phyloP scores from a whole-genome alignment of 2,113 vertebrate genomes.

The Erinaceus europaeus region DNA sequence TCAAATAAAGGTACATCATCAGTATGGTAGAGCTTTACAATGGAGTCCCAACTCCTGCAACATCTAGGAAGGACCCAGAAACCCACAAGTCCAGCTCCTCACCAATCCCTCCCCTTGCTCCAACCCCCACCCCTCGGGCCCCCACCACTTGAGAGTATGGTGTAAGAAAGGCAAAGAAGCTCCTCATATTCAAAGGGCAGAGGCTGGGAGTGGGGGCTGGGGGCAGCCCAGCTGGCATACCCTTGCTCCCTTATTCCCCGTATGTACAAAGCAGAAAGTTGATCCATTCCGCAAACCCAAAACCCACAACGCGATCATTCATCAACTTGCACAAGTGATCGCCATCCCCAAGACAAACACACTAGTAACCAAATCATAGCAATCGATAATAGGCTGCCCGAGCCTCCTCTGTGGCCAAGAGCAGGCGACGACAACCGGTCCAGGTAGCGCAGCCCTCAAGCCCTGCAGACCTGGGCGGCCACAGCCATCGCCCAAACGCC shows the following conservation, averaged over 20 bases:
- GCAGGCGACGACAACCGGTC: constrained; percentile 33
- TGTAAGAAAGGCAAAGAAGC: constrained; percentile 39
- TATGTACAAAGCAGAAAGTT: constrained; percentile 80
- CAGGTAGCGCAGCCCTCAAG: constrained; percentile 74
- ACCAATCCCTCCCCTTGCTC: not conserved
- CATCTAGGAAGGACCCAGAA: not conserved
- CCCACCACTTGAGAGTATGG: not conserved
- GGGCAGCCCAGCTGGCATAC: not conserved
- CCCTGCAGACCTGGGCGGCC: constrained; percentile 58
- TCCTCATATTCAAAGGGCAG: not conserved
- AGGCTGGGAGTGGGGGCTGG: too few relatives aligned
- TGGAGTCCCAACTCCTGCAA: not conserved
- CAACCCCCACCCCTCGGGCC: not conserved
- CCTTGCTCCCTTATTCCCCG: constrained; percentile 35
- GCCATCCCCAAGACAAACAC: constrained; percentile 64
- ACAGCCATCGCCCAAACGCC: constrained; percentile 57
- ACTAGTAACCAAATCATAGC: constrained; percentile 69
- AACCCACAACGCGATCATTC: constrained; percentile 52
- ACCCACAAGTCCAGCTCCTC: not conserved
- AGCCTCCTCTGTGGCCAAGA: constrained; percentile 21
- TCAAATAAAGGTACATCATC: constrained; percentile 90
- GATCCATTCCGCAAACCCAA: constrained; percentile 73
- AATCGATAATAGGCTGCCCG: constrained; percentile 43
- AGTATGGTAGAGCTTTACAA: constrained; percentile 78
- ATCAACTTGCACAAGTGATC: constrained; percentile 78